These are phyloP conservation scores for Nomada ruficornis DNA, from an alignment of 2,888 invertebrate genomes.

Conservation along the genomic window DNA sequence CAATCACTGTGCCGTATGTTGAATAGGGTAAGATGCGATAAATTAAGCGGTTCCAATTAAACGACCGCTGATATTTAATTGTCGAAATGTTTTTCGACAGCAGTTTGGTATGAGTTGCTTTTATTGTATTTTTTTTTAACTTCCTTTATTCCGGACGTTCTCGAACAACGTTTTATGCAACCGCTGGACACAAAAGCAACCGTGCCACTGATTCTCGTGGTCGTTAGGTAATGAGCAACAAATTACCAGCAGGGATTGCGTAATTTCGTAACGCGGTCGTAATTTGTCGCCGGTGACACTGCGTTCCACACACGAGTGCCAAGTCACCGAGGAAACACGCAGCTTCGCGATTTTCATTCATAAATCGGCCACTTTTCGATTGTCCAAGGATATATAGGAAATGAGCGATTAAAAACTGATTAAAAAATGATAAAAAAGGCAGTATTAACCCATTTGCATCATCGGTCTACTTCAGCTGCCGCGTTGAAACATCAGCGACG, in stretches of 20 bases:
- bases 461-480: no score
- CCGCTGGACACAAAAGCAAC: no score
- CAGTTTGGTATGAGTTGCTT: background rate
- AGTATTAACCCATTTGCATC: no score
- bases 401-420: no score
- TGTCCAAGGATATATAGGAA: no score
- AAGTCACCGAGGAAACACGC: background rate
- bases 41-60: no score
- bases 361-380: background rate
- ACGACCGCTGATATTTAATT: no score
- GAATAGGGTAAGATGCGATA: constrained; percentile 86
- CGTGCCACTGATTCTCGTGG: background rate
- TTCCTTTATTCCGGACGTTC: no score
- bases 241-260: background rate
- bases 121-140: no score
- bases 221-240: background rate
- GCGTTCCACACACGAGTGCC: background rate
- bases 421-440: no score
- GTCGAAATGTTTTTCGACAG: no score
- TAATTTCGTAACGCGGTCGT: background rate
- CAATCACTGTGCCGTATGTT: constrained; percentile 89
- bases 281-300: background rate
- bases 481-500: no score
- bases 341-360: background rate
- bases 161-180: background rate